Conservation (phyloP, 2,797 vertebrate species). For the Glyptemys insculpta region DNA sequence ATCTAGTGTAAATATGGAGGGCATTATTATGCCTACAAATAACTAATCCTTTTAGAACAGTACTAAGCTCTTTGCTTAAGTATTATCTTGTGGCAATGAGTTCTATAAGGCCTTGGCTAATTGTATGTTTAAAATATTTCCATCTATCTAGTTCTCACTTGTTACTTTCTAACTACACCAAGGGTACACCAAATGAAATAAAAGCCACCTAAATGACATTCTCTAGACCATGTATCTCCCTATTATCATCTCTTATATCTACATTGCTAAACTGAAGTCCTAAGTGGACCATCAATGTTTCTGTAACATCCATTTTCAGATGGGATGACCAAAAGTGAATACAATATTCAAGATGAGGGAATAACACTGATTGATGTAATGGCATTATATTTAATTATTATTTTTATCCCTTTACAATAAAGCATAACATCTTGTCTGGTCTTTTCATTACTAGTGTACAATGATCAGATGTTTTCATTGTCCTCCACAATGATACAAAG, state of each 20-base stretch:
- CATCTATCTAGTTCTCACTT: not conserved
- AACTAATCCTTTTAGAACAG: not conserved
- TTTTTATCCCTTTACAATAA: not conserved
- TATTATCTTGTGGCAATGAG: not conserved
- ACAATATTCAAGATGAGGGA: not conserved
- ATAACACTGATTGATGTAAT: not conserved
- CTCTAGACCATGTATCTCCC: not conserved
- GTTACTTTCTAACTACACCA: not conserved
- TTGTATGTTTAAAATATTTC: not conserved
- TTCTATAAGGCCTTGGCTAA: too few species aligned
- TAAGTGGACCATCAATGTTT: not conserved
- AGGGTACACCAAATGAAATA: too few species aligned
- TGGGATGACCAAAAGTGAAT: not conserved
- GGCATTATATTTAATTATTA: not conserved
- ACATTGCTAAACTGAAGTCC: not conserved
- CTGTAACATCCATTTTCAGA: not conserved
- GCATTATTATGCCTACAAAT: not conserved
- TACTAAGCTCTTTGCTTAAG: not conserved
- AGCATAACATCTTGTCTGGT: not conserved
- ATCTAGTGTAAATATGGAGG: not conserved
- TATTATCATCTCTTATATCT: not conserved
- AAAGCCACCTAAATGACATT: not conserved
- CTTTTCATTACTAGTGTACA: not conserved
- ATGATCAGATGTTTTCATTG: not conserved
- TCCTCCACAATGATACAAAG: not conserved